These are phyloP conservation scores for Lates japonicus DNA, from an alignment of 2,797 vertebrate species.

Conservation along the genomic window DNA sequence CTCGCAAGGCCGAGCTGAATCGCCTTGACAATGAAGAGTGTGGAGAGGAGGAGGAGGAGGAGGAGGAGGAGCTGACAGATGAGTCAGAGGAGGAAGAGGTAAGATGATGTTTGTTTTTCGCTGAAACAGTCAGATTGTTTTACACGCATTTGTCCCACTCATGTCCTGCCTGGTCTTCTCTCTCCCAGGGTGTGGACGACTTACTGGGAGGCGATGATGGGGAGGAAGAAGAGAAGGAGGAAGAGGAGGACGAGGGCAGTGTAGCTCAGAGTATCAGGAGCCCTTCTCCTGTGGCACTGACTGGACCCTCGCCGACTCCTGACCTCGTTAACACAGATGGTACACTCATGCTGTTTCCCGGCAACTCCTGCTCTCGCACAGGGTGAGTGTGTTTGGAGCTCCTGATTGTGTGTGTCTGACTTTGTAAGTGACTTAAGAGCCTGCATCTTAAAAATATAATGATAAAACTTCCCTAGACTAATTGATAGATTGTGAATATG, in stretches of 20 bases:
- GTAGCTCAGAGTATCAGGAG: conserved; percentile 68
- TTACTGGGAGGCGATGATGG: conserved; percentile 85
- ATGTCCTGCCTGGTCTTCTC: neutral
- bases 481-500: neutral
- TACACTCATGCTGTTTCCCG: conserved; percentile 93
- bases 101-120: neutral
- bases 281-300: conserved; percentile 63
- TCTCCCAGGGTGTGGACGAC: conserved; percentile 87
- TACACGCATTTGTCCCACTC: neutral
- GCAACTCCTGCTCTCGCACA: conserved; percentile 92
- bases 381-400: conserved; percentile 80
- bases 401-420: neutral
- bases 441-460: neutral
- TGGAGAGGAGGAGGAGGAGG: conserved; percentile 90
- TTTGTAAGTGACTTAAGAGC: neutral
- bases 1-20: conserved; percentile 89
- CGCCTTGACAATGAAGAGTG: conserved; percentile 96
- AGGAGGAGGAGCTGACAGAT: conserved; percentile 91
- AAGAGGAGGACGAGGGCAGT: conserved; percentile 66
- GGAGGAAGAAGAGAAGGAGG: conserved; percentile 79
- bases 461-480: neutral
- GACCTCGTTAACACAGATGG: conserved; percentile 88
- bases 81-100: conserved; percentile 92
- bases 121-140: neutral
- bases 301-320: conserved; percentile 77